Evolutionary conservation across 1,140 invertebrate species (phyloP), one percentile per base, ranked within the genome.

Genomic region (Rhizoglyphus robini): DNA sequence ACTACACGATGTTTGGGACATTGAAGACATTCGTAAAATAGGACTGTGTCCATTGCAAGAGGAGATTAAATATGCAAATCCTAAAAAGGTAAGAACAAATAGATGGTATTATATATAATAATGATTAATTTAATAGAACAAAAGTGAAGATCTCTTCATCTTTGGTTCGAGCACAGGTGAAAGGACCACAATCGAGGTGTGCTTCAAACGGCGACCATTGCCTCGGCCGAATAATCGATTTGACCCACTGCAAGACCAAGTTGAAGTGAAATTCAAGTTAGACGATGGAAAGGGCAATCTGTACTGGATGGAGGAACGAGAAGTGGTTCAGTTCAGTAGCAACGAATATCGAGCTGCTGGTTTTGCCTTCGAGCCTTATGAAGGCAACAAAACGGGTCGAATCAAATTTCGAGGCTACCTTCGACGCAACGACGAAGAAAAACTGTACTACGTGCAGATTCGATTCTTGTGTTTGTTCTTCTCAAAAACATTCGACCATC

Each of bases 361-460:
- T 5, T 23, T 63, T 23, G 18, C 13, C 8, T 36, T 63, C 11
- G 32, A 63, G 32, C 13, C 25, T 3, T 30, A 51, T n/a, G 15
- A 54, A 29, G 20, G 32, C 4, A 36, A 36, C 23, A 32, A 63
- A 23, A 63, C 8, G 18, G 30, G 36, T 31, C 20, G 61, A 46
- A 47, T 63, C 36, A 63, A 63, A 30, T 63, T 63, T 31, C 15
- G 13, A 11, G 61, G 61, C 20, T 63, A 57, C 23, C 36, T 63
- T 4, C 5, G 18, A 36, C 30, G 34, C 15, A 63, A 63, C 34
- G 23, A 63, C 34, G 34, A 58, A 29, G 36, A 57, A 58, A 20
- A 54, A 32, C 31, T 63, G n/a, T 3, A 51, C 18, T 63, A 5
- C 23, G 36, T 63, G 4, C 61, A 38, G 25, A 41, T 63, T 15